A percentile compares a stretch with the other conserved stretches of the same genome.
Evolutionary conservation across 2,888 invertebrate genomes (phyloP).

Genomic region (Cosmopolites sordidus): DNA sequence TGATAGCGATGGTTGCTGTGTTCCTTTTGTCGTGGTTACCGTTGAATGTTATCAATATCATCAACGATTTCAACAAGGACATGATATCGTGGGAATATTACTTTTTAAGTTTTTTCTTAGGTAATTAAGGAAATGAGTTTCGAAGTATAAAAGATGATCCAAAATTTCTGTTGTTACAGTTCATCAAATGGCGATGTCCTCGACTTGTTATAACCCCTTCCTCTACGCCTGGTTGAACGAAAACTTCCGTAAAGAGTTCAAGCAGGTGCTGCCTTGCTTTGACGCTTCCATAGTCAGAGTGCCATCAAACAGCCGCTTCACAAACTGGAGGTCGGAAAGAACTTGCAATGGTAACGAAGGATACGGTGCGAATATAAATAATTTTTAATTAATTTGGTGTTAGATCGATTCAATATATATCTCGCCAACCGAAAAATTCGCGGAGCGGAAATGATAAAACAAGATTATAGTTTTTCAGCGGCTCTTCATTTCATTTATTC

Average conservation of each 20-base stretch:
- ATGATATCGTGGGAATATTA: conserved; percentile 77
- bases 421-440: too few species aligned
- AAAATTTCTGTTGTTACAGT: conserved; percentile 12
- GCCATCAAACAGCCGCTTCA: conserved; percentile 43
- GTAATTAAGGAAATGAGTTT: conserved; percentile 5
- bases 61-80: conserved; percentile 71
- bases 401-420: too few species aligned
- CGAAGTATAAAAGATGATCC: neutral
- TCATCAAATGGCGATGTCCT: conserved; percentile 76
- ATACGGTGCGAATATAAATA: conserved; percentile 17
- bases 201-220: conserved; percentile 91
- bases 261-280: conserved; percentile 67
- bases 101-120: conserved; percentile 75
- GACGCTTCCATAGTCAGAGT: conserved; percentile 42
- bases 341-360: conserved; percentile 64
- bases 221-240: conserved; percentile 95
- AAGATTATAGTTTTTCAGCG: too few species aligned
- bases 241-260: conserved; percentile 87
- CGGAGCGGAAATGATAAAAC: too few species aligned
- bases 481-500: too few species aligned
- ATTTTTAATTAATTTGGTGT: too few species aligned
- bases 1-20: conserved; percentile 95
- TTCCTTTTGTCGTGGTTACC: conserved; percentile 96
- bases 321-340: conserved; percentile 62
- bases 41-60: conserved; percentile 83